Conservation (phyloP, 1,140 invertebrate species). For the Callitettix versicolor region DNA sequence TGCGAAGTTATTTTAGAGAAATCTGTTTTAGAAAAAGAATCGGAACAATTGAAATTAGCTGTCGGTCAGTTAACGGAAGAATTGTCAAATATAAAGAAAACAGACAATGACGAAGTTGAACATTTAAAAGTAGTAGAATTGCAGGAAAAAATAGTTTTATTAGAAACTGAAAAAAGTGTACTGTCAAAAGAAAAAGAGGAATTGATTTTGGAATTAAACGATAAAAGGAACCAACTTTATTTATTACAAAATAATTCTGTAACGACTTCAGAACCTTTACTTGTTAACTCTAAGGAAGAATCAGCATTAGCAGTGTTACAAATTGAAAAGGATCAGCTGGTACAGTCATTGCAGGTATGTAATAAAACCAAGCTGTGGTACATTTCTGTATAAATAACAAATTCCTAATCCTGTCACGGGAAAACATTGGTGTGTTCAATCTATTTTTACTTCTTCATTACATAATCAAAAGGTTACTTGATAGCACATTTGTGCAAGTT, state of each 20-base stretch:
- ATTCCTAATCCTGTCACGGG: not conserved
- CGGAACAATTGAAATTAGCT: conserved; percentile 2
- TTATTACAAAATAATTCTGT: no score
- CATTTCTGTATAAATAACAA: not conserved
- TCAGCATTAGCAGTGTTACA: not conserved
- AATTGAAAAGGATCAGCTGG: conserved; percentile 16
- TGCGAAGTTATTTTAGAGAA: conserved; percentile 22
- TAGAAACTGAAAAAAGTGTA: no score
- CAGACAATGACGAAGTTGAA: not conserved
- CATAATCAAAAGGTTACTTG: no score
- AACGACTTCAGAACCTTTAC: no score
- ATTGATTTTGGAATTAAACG: no score
- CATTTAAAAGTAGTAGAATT: not conserved
- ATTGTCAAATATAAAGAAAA: not conserved
- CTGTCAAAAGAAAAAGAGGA: no score
- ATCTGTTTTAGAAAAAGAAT: conserved; percentile 12
- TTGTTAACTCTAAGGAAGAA: not conserved
- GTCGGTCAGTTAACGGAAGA: not conserved
- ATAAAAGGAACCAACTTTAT: not conserved
- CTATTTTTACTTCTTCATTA: no score
- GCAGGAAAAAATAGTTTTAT: not conserved
- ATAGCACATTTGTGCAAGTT: no score
- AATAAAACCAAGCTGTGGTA: not conserved
- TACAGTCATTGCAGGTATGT: conserved; percentile 17
- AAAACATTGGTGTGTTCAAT: no score